phyloP scores from a whole-genome alignment of 1,140 invertebrate genomes.

The Drosophila littoralis region DNA sequence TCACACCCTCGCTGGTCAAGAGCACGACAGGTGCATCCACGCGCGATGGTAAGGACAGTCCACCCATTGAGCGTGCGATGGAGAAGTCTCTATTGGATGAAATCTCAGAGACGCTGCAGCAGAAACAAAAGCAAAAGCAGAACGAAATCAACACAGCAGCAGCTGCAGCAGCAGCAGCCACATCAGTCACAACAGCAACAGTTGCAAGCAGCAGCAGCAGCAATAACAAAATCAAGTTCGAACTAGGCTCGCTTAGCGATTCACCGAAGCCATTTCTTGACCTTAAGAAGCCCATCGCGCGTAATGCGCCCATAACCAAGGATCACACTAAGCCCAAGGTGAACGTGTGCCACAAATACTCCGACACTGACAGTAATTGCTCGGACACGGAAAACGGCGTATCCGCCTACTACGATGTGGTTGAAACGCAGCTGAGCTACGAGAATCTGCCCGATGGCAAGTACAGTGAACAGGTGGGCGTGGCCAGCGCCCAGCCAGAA shows the following conservation, averaged over 20 bases:
- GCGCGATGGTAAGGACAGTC: conserved; percentile 79
- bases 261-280: conserved; percentile 81
- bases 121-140: conserved; percentile 75
- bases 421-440: conserved; percentile 80
- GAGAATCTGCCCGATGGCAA: conserved; percentile 84
- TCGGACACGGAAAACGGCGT: conserved; percentile 81
- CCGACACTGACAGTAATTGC: conserved; percentile 80
- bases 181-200: conserved; percentile 30
- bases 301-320: conserved; percentile 86
- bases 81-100: conserved; percentile 89
- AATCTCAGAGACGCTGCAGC: conserved; percentile 88
- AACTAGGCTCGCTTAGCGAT: conserved; percentile 69
- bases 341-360: conserved; percentile 86
- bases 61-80: conserved; percentile 84
- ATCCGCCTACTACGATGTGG: conserved; percentile 84
- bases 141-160: conserved; percentile 51
- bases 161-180: conserved; percentile 14
- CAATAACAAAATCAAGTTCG: conserved; percentile 75
- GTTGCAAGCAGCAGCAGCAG: conserved; percentile 7
- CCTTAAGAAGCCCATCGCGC: conserved; percentile 86
- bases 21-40: conserved; percentile 23
- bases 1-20: conserved; percentile 85
- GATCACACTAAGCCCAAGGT: conserved; percentile 87
- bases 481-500: conserved; percentile 51
- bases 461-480: conserved; percentile 65